Conservation (phyloP, 2,797 vertebrate genomes). For the Fistularia commersonii region DNA sequence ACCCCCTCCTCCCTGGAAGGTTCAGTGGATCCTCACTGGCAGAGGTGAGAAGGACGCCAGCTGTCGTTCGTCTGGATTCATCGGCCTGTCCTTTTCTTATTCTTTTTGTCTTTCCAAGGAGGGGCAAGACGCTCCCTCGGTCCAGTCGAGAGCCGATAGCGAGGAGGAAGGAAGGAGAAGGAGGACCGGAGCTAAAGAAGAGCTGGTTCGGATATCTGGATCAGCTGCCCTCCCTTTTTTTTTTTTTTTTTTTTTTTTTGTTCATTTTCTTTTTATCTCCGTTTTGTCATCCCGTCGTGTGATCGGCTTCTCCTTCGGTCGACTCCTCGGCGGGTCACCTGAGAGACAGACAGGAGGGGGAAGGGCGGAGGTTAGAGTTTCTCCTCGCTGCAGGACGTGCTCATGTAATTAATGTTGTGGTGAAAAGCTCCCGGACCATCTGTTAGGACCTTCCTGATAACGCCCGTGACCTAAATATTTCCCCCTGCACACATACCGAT, state of each 20-base stretch:
- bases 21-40: slow-evolving; percentile 56
- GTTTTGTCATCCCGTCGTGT: slow-evolving; percentile 22
- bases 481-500: slow-evolving; percentile 27
- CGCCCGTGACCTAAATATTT: slow-evolving; percentile 49
- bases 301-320: slow-evolving; percentile 39
- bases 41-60: slow-evolving; percentile 46
- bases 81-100: slow-evolving; percentile 31
- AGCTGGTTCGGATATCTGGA: slow-evolving; percentile 25
- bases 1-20: slow-evolving; percentile 43
- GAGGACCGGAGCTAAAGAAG: slow-evolving; percentile 23
- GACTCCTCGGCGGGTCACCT: slow-evolving; percentile 66
- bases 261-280: slow-evolving; percentile 11
- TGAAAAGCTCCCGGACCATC: slow-evolving; percentile 64
- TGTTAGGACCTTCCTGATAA: slow-evolving; percentile 62
- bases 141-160: slow-evolving; percentile 46
- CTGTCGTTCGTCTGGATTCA: slow-evolving; percentile 30
- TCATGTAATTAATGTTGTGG: slow-evolving; percentile 66
- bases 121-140: slow-evolving; percentile 69
- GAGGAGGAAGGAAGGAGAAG: slow-evolving; percentile 21
- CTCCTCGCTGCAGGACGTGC: slow-evolving; percentile 57
- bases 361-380: slow-evolving; percentile 24
- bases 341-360: slow-evolving; percentile 8
- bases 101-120: slow-evolving; percentile 35
- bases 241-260: background rate
- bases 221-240: slow-evolving; percentile 31